Evolutionary conservation across 2,888 invertebrate species (phyloP).

Genomic region (Thymelicus sylvestris): DNA sequence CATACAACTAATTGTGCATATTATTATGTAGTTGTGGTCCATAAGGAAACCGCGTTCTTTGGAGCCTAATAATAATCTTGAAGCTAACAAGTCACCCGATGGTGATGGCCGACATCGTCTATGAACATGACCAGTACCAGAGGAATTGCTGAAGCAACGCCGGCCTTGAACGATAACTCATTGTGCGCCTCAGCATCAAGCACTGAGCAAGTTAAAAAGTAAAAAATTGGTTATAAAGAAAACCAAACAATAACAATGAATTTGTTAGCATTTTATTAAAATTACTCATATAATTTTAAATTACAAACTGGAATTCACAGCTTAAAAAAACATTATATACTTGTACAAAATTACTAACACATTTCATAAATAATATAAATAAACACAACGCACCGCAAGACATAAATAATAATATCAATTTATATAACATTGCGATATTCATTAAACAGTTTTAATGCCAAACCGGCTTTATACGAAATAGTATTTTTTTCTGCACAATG

Average conservation of each 20-base stretch:
- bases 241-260: constrained; percentile 29
- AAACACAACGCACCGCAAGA: constrained; percentile 32
- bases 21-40: too few species aligned
- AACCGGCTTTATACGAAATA: background rate
- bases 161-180: too few species aligned
- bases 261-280: constrained; percentile 45
- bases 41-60: too few species aligned
- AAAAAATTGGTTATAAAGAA: constrained; percentile 1
- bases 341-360: constrained; percentile 32
- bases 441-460: constrained; percentile 22
- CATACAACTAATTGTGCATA: too few species aligned
- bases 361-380: constrained; percentile 17
- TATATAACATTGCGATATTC: constrained; percentile 11
- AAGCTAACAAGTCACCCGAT: too few species aligned
- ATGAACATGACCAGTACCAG: too few species aligned
- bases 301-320: constrained; percentile 44
- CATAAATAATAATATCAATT: constrained; percentile 26
- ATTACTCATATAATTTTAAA: constrained; percentile 43
- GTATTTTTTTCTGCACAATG: constrained; percentile 2
- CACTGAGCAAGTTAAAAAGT: too few species aligned
- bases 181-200: too few species aligned
- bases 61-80: too few species aligned
- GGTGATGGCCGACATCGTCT: too few species aligned
- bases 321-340: constrained; percentile 37
- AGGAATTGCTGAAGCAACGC: too few species aligned